phyloP scores from a whole-genome alignment of 2,113 vertebrate species.

The Chloebia gouldiae region DNA sequence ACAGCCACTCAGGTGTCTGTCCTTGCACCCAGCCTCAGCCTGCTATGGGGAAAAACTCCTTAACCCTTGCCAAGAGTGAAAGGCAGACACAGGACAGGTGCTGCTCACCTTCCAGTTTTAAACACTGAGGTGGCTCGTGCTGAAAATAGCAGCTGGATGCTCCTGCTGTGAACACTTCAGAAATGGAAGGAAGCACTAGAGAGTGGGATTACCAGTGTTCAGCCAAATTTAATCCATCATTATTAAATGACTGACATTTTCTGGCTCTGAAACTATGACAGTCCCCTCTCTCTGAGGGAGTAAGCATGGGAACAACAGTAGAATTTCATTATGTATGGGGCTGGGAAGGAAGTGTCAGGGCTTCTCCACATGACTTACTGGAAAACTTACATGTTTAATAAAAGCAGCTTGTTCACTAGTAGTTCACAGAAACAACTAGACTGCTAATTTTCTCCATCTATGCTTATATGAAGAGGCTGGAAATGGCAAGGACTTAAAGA shows the following conservation, averaged over 20 bases:
- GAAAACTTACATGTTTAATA: not conserved
- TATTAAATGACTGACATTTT: not conserved
- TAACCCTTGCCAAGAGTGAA: not conserved
- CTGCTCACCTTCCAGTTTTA: not conserved
- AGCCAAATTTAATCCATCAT: not conserved
- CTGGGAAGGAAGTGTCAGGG: not conserved
- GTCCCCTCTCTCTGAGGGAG: not conserved
- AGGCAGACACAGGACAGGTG: not conserved
- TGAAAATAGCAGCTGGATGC: not conserved
- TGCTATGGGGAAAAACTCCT: not conserved
- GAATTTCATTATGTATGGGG: not conserved
- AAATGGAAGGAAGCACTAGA: not conserved
- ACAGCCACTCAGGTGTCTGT: not conserved
- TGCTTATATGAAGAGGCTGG: not conserved
- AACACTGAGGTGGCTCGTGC: fast-evolving
- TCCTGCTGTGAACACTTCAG: not conserved
- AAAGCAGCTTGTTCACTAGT: not conserved
- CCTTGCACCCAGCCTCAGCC: not conserved
- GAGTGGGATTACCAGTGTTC: not conserved
- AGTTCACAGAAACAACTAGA: not conserved
- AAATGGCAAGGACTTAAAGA: not conserved
- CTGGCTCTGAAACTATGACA: not conserved
- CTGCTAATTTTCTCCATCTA: conserved; percentile 7
- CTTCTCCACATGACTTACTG: not conserved
- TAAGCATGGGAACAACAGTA: not conserved